Conservation (phyloP, 2,888 invertebrate species). For the Eurois occulta region DNA sequence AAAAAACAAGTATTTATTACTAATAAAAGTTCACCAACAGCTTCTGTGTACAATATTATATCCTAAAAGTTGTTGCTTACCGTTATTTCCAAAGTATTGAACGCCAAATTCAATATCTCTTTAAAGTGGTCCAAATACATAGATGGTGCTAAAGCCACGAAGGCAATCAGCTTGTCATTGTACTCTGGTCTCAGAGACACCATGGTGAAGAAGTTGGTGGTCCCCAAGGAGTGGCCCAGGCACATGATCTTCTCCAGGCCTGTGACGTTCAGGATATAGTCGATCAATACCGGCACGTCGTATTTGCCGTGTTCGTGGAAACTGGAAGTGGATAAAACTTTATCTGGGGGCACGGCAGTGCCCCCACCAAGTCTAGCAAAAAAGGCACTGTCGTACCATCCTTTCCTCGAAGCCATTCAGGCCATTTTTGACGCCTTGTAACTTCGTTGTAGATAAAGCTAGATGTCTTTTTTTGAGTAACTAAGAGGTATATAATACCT, state of each 20-base stretch:
- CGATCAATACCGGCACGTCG: slow-evolving; percentile 90
- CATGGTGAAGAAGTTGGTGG: slow-evolving; percentile 90
- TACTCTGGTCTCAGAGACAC: slow-evolving; percentile 89
- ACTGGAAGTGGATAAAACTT: slow-evolving; percentile 75
- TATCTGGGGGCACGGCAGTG: no score
- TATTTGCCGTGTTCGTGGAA: slow-evolving; percentile 91
- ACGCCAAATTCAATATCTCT: slow-evolving; percentile 66
- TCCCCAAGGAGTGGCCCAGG: slow-evolving; percentile 91
- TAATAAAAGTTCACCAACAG: neutral
- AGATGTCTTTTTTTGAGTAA: no score
- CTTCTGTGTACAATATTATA: neutral
- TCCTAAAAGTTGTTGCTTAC: slow-evolving; percentile 68
- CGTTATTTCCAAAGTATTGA: slow-evolving; percentile 75
- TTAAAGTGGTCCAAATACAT: slow-evolving; percentile 83
- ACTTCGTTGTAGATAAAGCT: no score
- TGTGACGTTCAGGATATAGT: slow-evolving; percentile 85
- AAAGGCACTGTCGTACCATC: no score
- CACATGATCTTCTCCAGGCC: slow-evolving; percentile 84
- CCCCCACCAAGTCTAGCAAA: no score
- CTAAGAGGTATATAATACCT: no score
- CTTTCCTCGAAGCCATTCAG: no score
- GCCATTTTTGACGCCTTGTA: no score
- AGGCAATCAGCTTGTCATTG: slow-evolving; percentile 88
- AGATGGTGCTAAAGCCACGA: slow-evolving; percentile 89
- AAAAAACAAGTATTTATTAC: neutral